Evolutionary conservation across 2,113 vertebrate species (phyloP).

Genomic region (Phylloscopus trochiloides): DNA sequence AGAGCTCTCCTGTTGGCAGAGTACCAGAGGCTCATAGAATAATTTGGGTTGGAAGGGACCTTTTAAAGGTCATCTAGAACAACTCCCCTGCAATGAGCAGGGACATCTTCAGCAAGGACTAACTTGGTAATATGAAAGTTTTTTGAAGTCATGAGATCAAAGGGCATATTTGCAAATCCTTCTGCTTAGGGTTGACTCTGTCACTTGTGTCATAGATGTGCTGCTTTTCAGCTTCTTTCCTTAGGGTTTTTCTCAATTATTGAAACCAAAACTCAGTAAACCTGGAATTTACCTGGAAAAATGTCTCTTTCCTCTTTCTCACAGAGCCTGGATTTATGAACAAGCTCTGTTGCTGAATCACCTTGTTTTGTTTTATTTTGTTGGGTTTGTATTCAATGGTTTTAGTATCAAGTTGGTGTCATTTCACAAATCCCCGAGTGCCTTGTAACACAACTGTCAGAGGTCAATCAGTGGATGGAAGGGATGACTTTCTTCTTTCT

Average conservation of each 20-base stretch:
- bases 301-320: neutral
- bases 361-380: neutral
- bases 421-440: neutral
- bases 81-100: neutral
- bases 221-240: neutral
- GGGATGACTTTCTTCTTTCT: neutral
- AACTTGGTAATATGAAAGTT: neutral
- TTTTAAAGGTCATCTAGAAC: neutral
- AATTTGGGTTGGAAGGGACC: neutral
- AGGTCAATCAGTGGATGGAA: neutral
- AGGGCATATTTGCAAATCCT: neutral
- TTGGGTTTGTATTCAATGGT: neutral
- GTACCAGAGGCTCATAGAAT: neutral
- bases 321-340: neutral
- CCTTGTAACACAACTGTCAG: neutral
- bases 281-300: neutral
- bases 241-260: neutral
- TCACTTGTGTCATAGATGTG: neutral
- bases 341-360: neutral
- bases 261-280: neutral
- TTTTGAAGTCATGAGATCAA: neutral
- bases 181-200: neutral
- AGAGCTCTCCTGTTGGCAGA: neutral
- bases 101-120: neutral
- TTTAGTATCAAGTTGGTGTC: neutral